A percentile compares a stretch with the other conserved stretches of the same genome.
Evolutionary conservation across 2,113 vertebrate genomes (phyloP).

Genomic region (Hirundichthys speculiger): DNA sequence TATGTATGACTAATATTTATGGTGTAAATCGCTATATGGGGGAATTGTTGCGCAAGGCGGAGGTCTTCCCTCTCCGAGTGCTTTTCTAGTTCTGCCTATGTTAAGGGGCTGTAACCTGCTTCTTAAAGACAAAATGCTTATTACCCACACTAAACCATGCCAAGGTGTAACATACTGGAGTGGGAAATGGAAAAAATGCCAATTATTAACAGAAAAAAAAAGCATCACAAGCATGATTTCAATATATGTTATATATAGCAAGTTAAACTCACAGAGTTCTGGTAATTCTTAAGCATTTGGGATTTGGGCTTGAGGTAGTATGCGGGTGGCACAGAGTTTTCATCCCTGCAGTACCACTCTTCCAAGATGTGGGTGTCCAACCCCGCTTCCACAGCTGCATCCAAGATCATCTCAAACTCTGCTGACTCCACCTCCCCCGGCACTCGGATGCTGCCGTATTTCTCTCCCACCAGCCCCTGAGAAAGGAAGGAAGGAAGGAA

Average conservation of each 20-base stretch:
- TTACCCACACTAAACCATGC: background rate
- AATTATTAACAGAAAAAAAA: background rate
- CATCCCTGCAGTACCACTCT: constrained; percentile 98
- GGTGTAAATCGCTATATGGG: too few species aligned
- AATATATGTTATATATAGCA: too few species aligned
- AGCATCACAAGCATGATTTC: background rate
- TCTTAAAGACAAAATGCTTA: background rate
- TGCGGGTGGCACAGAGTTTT: constrained; percentile 94
- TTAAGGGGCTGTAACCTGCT: too few species aligned
- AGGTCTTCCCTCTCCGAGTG: too few species aligned
- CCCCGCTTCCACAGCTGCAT: constrained; percentile 92
- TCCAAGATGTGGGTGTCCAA: constrained; percentile 94
- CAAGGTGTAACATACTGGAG: background rate
- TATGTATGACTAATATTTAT: too few species aligned
- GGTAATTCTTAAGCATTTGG: constrained; percentile 91
- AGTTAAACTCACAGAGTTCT: constrained; percentile 81
- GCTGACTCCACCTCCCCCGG: constrained; percentile 96
- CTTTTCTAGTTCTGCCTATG: too few species aligned
- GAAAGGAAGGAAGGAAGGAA: constrained; percentile 51
- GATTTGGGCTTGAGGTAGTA: constrained; percentile 98
- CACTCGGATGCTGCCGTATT: constrained; percentile 95
- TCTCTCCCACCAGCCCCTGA: constrained; percentile 96
- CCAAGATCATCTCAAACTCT: constrained; percentile 98
- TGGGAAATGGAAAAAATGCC: background rate
- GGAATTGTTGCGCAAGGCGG: too few species aligned